Evolutionary conservation across 2,888 invertebrate species (phyloP), one percentile per base, ranked within the genome.

Genomic region (Calameuta pallipes): DNA sequence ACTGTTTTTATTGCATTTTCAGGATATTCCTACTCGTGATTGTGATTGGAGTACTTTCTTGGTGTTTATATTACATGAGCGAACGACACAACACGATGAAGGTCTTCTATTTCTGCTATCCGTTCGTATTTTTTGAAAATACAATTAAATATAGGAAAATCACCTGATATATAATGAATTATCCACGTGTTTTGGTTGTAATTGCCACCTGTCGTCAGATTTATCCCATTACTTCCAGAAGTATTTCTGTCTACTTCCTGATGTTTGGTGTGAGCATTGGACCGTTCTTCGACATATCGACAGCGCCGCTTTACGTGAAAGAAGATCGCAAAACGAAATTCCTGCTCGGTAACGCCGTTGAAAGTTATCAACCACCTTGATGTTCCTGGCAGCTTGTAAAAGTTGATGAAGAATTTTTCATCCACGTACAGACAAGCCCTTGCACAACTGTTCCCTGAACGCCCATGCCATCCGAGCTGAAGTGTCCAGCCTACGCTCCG

Each of bases 51-150:
- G 92, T 94, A 11, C 90, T 97, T 35, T 92, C 93, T 4, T 95
- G 95, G 93, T 96, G 96, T 89, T 93, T 95, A n/a, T 94, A 95
- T 86, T 94, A 95, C 89, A 94, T 98, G 86, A 93, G 95, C 86
- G 93, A 95, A 82, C 95, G 95, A 85, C 95, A 97, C 91, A 95
- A 96, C 36, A 92, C 96, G 9, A 93, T 97, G 83, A 96, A 97
- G 87, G 95, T 97, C 85, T 94, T 98, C 88, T 97, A 96, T 88
- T 93, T 98, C 15, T 95, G 95, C 85, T 98, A 98, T 92, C 98
- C 98, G 98, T 98, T 94, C 95, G 97, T 95, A 92, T 83, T 71
- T 37, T 4, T 75, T 75, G 37, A 12, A 33, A 73, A n/a, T 73
- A 15, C 70, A 73, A 37, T 75, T 76, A 69, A 80, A 36, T 71